Conservation (phyloP, 1,140 invertebrate species). For the Neodiprion virginianus region DNA sequence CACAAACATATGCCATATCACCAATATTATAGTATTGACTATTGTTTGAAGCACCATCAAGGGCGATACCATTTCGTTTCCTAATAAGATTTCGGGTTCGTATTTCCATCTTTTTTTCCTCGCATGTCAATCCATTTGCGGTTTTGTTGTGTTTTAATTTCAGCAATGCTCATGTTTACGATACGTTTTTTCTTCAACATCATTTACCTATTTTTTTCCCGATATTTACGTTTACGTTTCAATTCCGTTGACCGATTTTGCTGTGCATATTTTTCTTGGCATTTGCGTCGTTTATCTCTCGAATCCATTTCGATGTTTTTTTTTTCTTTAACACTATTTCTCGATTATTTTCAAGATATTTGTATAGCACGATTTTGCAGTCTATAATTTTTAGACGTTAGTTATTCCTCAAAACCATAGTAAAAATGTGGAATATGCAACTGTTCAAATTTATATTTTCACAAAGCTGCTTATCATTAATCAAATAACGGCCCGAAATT, state of each 20-base stretch:
- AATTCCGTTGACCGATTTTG: conserved; percentile 10
- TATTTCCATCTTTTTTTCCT: conserved; percentile 9
- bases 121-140: background rate
- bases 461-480: too few species aligned
- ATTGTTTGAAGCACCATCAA: conserved; percentile 27
- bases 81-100: conserved; percentile 9
- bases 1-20: conserved; percentile 23
- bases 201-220: background rate
- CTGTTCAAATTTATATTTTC: too few species aligned
- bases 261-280: background rate
- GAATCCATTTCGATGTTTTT: too few species aligned
- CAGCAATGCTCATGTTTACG: background rate
- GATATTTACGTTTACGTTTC: conserved; percentile 13
- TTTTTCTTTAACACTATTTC: too few species aligned
- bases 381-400: too few species aligned
- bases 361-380: too few species aligned
- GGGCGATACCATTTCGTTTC: background rate
- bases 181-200: background rate
- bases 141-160: background rate
- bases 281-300: background rate
- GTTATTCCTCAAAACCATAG: too few species aligned
- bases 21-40: conserved; percentile 5
- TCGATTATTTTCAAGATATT: too few species aligned
- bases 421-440: too few species aligned
- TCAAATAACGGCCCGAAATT: too few species aligned